Conservation (phyloP, 2,113 vertebrate species). For the Corydoras sp. region DNA sequence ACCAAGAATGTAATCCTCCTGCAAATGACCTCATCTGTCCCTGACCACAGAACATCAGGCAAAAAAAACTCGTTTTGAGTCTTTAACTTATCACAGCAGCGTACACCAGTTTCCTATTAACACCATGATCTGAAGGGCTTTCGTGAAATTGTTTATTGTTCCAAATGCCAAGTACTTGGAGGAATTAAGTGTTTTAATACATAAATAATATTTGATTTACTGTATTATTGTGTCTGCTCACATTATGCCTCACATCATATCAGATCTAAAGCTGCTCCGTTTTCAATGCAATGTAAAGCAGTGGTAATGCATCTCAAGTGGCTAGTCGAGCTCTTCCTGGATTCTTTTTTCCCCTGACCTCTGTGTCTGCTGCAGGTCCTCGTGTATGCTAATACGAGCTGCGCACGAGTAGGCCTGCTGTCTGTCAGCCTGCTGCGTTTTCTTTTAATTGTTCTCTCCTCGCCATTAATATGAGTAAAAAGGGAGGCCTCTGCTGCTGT, state of each 20-base stretch:
- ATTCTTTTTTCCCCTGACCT: slow-evolving; percentile 17
- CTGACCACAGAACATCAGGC: not conserved
- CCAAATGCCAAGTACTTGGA: no score
- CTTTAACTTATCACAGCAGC: no score
- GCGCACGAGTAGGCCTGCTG: slow-evolving; percentile 7
- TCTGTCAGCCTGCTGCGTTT: slow-evolving; percentile 40
- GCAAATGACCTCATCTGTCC: slow-evolving; percentile 9
- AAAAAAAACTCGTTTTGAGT: not conserved
- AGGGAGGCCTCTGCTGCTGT: slow-evolving; percentile 55
- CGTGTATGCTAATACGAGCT: slow-evolving; percentile 31
- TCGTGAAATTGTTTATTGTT: no score
- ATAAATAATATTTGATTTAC: no score
- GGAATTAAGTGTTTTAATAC: no score
- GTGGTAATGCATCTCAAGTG: slow-evolving; percentile 20
- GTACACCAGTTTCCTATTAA: no score
- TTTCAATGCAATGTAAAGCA: not conserved
- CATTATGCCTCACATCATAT: no score
- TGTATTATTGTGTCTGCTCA: no score
- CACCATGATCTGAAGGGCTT: no score
- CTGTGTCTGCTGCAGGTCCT: slow-evolving; percentile 17
- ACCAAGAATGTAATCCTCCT: slow-evolving; percentile 1
- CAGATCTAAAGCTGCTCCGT: not conserved
- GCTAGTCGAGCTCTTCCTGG: slow-evolving; percentile 1
- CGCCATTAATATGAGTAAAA: slow-evolving; percentile 64
- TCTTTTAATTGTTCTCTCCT: slow-evolving; percentile 68